Percentiles rank a stretch among this genome's conserved stretches.
Evolutionary conservation across 2,113 vertebrate genomes (phyloP).

Genomic region (Leucopsar rothschildi): DNA sequence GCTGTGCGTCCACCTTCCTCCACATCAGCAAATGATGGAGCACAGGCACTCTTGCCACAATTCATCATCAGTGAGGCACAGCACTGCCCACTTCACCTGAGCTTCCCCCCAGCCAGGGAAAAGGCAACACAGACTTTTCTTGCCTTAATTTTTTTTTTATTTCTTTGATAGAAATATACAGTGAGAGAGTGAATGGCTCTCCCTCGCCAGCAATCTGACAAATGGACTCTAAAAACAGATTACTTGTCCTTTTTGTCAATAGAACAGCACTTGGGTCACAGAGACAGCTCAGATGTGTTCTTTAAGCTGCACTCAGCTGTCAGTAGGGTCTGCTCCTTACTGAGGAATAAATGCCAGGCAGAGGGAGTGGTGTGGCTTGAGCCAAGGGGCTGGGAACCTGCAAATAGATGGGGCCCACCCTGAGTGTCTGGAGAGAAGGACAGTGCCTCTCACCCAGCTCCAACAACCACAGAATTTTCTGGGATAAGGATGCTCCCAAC

Average conservation of each 20-base stretch:
- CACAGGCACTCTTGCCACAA: fast-evolving
- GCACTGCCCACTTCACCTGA: not conserved
- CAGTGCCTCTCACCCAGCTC: not conserved
- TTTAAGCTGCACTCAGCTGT: constrained; percentile 20
- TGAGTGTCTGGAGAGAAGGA: not conserved
- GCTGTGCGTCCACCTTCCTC: not conserved
- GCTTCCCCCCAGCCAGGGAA: not conserved
- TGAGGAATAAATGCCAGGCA: not conserved
- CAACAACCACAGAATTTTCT: fast-evolving
- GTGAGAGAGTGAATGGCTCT: not conserved
- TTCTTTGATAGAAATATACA: not conserved
- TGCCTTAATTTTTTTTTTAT: not conserved
- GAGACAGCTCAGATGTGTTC: constrained; percentile 16
- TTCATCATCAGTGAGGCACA: not conserved
- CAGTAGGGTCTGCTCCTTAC: not conserved
- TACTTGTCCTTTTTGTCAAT: not conserved
- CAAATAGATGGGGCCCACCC: not conserved
- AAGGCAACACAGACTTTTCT: not conserved
- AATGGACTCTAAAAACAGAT: constrained; percentile 39
- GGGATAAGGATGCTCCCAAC: not conserved
- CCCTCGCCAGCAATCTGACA: constrained; percentile 9
- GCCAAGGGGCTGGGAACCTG: not conserved
- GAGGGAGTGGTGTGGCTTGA: not conserved
- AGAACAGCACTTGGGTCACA: constrained; percentile 9
- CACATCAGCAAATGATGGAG: not conserved